Conservation (phyloP, 1,140 invertebrate genomes). For the Pogonomyrmex californicus region DNA sequence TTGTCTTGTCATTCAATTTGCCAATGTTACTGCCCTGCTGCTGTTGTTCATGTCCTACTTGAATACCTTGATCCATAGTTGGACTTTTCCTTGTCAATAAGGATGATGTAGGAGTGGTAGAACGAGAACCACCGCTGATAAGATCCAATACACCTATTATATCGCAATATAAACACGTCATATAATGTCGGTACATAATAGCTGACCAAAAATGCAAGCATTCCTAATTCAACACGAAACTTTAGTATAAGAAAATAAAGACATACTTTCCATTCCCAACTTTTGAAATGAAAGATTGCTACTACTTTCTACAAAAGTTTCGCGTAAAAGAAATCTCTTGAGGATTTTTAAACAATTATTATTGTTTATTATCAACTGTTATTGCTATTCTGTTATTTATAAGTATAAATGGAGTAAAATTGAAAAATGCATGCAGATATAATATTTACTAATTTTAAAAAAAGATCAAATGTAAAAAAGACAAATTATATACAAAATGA, state of each 20-base stretch:
- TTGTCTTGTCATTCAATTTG: conserved; percentile 83
- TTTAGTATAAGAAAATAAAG: conserved; percentile 44
- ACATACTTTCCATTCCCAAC: conserved; percentile 39
- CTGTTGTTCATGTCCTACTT: conserved; percentile 87
- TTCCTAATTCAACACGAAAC: conserved; percentile 14
- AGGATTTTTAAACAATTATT: conserved; percentile 56
- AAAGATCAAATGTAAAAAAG: conserved; percentile 5
- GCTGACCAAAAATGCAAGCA: conserved; percentile 27
- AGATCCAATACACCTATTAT: conserved; percentile 90
- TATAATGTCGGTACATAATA: neutral
- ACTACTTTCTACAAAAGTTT: conserved; percentile 30
- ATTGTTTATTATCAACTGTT: conserved; percentile 77
- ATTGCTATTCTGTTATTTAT: conserved; percentile 79
- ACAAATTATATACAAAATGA: neutral
- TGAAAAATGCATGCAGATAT: conserved; percentile 39
- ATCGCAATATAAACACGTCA: conserved; percentile 21
- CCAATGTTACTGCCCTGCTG: conserved; percentile 81
- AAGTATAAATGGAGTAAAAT: conserved; percentile 40
- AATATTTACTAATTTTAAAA: conserved; percentile 55
- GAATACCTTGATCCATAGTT: conserved; percentile 93
- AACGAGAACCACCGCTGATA: conserved; percentile 92
- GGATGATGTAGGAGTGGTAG: conserved; percentile 91
- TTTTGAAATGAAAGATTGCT: conserved; percentile 48
- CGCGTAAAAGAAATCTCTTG: conserved; percentile 48
- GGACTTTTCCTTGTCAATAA: conserved; percentile 92